Evolutionary conservation across 2,888 invertebrate species (phyloP), one percentile per base, ranked within the genome.

Genomic region (Cryptus viduatorius): DNA sequence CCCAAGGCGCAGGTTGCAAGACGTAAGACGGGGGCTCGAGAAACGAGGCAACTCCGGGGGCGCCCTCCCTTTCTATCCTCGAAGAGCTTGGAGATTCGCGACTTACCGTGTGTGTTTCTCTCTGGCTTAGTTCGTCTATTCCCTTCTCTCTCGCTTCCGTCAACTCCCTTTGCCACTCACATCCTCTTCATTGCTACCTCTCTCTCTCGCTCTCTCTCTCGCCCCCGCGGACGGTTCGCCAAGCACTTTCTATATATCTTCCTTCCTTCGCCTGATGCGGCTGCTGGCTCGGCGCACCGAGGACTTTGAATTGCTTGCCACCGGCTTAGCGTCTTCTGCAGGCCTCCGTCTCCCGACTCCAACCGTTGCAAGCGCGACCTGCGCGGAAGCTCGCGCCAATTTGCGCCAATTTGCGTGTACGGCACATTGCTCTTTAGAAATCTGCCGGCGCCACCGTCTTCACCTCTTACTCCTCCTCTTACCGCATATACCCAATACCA

Each of bases 261-360:
- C 46, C 53, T 77, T 53, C 64, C 73, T 71, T 46, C 69, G 81
- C 59, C 82, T 73, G 85, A 81, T 86, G 83, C 79, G 79, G 83
- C 82, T 80, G 90, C 89, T 88, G 86, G 89, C 90, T 90, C 90
- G 90, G 89, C 90, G 89, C 87, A 89, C 88, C 88, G 86, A 90
- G 89, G 90, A 90, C 91, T 92, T 92, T 90, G 93, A 93, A 93
- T 93, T 93, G 92, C 93, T 92, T 92, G 92, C 92, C 91, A 90
- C 91, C 92, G 92, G 92, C 93, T 93, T 92, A 93, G 91, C 91
- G 91, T 92, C 90, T 91, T 89, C 88, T 87, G 90, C 91, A 91
- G 90, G 81, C 71, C 37, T 37, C 76, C 77, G 67, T 69, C 85
- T 72, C 59, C 53, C 65, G 71, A 77, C 68, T 87, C 79, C 83